These are phyloP conservation scores for Piprites chloris DNA, from an alignment of 2,113 vertebrate species.

Conservation along the genomic window DNA sequence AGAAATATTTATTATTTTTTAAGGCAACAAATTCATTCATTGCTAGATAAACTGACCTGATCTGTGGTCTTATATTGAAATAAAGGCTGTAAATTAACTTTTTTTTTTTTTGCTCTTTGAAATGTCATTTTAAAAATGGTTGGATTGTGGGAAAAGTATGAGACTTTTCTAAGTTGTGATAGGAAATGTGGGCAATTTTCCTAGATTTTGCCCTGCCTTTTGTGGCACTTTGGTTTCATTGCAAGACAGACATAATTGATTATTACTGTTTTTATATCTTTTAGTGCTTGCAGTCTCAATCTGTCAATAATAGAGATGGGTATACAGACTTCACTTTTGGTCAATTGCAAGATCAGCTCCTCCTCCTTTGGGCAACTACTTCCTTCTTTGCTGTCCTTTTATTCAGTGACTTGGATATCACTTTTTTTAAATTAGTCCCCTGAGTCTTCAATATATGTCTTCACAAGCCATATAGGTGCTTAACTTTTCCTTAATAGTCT, in stretches of 20 bases:
- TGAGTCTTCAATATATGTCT: neutral
- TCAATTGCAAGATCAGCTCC: neutral
- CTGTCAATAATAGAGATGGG: neutral
- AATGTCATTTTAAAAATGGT: neutral
- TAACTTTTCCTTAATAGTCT: neutral
- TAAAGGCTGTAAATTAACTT: neutral
- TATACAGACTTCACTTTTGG: neutral
- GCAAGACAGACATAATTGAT: neutral
- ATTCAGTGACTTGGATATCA: neutral
- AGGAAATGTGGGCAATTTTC: neutral
- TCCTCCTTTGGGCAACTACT: neutral
- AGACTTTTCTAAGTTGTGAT: neutral
- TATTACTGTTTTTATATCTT: neutral
- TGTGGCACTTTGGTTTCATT: neutral
- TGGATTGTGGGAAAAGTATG: neutral
- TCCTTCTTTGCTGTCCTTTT: neutral
- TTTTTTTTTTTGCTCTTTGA: neutral
- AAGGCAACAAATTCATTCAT: neutral
- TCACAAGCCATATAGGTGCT: neutral
- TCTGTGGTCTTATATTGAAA: neutral
- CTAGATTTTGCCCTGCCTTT: neutral
- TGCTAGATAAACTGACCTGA: neutral
- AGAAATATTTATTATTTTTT: neutral
- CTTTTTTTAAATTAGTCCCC: neutral
- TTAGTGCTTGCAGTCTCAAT: neutral